These are phyloP conservation scores for Laticauda laticaudata DNA, from an alignment of 2,113 vertebrate genomes.

Conservation along the genomic window DNA sequence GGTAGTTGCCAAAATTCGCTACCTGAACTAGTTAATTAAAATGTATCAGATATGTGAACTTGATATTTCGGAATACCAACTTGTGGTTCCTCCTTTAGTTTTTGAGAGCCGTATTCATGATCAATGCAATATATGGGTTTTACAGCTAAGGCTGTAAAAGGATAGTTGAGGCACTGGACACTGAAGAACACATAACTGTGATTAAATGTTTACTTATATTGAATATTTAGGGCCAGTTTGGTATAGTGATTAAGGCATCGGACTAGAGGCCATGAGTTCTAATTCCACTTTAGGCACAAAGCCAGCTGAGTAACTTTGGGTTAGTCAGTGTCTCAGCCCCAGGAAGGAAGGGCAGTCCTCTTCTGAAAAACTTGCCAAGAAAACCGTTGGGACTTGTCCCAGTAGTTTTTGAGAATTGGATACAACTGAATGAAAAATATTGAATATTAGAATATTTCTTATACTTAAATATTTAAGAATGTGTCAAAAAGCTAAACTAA, in stretches of 20 bases:
- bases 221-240: not conserved
- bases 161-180: not conserved
- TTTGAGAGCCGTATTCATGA: not conserved
- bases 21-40: not conserved
- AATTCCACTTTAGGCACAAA: not conserved
- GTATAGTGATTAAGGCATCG: not conserved
- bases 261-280: not conserved
- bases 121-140: not conserved
- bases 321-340: not conserved
- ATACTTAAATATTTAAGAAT: not conserved
- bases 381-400: not conserved
- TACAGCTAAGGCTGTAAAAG: not conserved
- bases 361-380: not conserved
- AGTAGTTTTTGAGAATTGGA: not conserved
- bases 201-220: not conserved
- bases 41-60: not conserved
- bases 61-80: not conserved
- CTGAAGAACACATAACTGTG: not conserved
- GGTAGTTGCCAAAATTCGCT: not conserved
- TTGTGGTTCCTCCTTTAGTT: not conserved
- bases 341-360: not conserved
- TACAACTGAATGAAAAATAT: not conserved
- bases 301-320: not conserved
- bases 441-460: not conserved
- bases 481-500: not conserved